Evolutionary conservation across 2,113 vertebrate species (phyloP).

Genomic region (Aegithalos caudatus): DNA sequence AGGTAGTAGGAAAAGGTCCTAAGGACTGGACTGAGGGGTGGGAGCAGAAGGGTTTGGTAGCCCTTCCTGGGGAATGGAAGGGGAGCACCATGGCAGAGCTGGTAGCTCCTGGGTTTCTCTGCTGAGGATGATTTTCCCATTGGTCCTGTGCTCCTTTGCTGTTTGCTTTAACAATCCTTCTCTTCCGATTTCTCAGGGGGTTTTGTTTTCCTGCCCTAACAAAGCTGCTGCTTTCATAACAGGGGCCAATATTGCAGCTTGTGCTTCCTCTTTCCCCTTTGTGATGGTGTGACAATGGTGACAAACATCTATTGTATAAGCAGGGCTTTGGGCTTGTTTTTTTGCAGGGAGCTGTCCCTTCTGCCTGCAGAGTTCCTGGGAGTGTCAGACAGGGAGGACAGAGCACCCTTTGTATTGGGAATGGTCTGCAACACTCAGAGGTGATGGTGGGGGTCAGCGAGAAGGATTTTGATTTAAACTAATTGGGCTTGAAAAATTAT

Average conservation of each 20-base stretch:
- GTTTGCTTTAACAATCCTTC: neutral
- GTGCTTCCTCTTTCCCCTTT: conserved; percentile 40
- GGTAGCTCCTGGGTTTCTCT: neutral
- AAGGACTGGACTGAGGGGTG: neutral
- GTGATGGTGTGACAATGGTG: conserved; percentile 33
- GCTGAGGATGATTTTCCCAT: neutral
- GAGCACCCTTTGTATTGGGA: neutral
- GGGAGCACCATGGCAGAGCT: neutral
- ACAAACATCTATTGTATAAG: conserved; percentile 38
- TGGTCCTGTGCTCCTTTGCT: neutral
- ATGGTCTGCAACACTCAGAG: rapidly evolving
- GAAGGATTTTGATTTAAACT: neutral
- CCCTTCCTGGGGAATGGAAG: rapidly evolving
- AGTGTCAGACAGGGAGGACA: neutral
- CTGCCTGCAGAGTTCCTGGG: neutral
- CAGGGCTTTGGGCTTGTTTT: neutral
- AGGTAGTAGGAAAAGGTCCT: neutral
- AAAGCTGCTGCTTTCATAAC: conserved; percentile 27
- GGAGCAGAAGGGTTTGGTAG: neutral
- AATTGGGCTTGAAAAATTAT: neutral
- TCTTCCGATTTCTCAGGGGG: neutral
- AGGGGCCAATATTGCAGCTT: neutral
- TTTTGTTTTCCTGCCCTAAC: conserved; percentile 31
- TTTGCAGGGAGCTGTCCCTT: neutral
- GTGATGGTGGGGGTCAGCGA: neutral